Base-by-base conservation (phyloP, 2,113 vertebrate species). In the Pelvicachromis taeniatus region DNA sequence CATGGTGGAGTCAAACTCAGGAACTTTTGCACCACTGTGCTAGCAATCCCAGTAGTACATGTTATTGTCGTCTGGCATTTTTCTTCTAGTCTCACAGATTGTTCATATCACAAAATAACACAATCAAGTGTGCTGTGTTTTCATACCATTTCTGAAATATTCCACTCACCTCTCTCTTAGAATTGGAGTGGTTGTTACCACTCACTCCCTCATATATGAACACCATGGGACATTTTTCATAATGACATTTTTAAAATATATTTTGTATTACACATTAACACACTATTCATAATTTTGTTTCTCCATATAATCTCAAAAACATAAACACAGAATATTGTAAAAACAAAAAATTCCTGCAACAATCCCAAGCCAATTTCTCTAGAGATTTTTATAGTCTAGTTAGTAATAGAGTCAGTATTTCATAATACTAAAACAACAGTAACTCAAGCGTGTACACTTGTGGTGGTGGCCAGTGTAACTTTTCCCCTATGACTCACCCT, bases 401-500 rank as follows among this genome's bases (percentile, higher is more conserved):
- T 38, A 19, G 35, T 38, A 38, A 3, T 63, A 38, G n/a, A 85
- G 73, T 16, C 23, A n/a, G 55, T 26, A 23, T 11, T 78, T 35
- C 29, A 3, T 12, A 65, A 48, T 82, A 38, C 68, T 26, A 68
- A 58, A 17, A 52, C 3, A 17, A 59, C 3, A 29, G 26, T 86
- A 84, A 82, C 31, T 88, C 75, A 14, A 16, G 65, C 56, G 4
- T 68, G 16, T 54, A 3, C n/a, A 54, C 35, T 53, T 56, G 45
- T 26, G 42, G 33, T 68, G 80, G 19, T 68, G 17, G 19, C 11
- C n/a, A 38, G 10, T 81, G 65, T 70, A 42, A 59, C 77, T 45
- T 68, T 48, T 81, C 19, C 29, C 17, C 50, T n/a, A 1, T 90
- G 91, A 92, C 77, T 90, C 88, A 89, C 31, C 23, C 29, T 52